Evolutionary conservation across 2,113 vertebrate genomes (phyloP).

Genomic region (Oreamnos americanus): DNA sequence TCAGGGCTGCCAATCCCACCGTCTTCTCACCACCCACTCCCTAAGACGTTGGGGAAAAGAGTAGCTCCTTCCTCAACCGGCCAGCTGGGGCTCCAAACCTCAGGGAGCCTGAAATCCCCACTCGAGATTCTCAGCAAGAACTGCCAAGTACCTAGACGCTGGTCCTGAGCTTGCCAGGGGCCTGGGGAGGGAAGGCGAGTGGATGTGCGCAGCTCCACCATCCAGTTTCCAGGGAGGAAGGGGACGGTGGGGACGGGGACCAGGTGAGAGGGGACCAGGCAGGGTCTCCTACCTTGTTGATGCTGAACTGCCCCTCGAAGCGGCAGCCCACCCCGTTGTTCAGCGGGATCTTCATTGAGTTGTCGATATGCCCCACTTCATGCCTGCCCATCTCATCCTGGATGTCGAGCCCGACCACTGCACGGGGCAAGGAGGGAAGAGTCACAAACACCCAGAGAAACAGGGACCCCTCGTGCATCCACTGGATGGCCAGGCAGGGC

Average conservation of each 20-base stretch:
- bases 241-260: rapidly evolving
- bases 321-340: conserved; percentile 93
- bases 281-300: conserved; percentile 90
- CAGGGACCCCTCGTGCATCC: not conserved
- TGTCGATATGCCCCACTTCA: conserved; percentile 98
- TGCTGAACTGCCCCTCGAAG: conserved; percentile 96
- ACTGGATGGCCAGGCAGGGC: rapidly evolving
- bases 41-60: rapidly evolving
- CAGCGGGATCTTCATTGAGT: conserved; percentile 96
- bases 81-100: not conserved
- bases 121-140: not conserved
- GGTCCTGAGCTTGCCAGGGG: not conserved
- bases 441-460: not conserved
- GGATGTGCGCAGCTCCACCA: rapidly evolving
- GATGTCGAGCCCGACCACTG: conserved; percentile 98
- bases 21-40: not conserved
- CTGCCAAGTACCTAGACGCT: not conserved
- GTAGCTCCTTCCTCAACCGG: not conserved
- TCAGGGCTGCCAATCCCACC: not conserved
- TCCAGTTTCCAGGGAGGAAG: rapidly evolving
- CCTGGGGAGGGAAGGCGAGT: rapidly evolving
- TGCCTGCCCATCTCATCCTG: conserved; percentile 99
- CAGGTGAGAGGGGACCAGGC: not conserved
- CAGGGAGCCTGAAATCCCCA: not conserved
- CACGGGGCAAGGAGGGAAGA: not conserved